Base-by-base conservation (phyloP, 2,113 vertebrate species). In the Morone saxatilis region DNA sequence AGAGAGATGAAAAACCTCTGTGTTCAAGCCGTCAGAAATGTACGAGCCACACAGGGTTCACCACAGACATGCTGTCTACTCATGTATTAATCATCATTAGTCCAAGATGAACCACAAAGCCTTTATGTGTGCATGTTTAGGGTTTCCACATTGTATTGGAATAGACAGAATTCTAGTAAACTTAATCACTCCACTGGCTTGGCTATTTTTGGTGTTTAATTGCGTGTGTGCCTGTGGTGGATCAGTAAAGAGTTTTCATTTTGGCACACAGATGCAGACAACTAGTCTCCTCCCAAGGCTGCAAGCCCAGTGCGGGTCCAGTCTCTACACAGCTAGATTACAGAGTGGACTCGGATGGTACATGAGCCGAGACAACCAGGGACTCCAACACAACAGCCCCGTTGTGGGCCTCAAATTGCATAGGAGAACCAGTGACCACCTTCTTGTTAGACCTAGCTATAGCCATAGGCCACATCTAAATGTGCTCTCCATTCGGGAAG, bases 261-360 rank as follows among this genome's bases (percentile, higher is more conserved):
- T 88, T 93, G 91, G 89, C 88, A 78, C 75, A 61, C 50, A 67
- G 22, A 81, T 76, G 85, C 86, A 92, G 91, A 92, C 90, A 84
- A 80, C 86, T 90, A 80, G 90, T 87, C 88, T 91, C 91, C 93
- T 80, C 91, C 84, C 90, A 85, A 89, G 88, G 87, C 90, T 89
- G 54, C 69, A n/a, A 78, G 85, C 87, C 88, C 88, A 86, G 78
- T 80, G 81, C 45, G 60, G 81, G 88, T 86, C 90, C 82, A 51
- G 76, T 80, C 81, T 85, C 63, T 69, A 31, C 80, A 73, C 63
- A 67, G 84, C 70, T 65, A 91, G 91, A 94, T 94, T 92, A 93
- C 87, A 94, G 90, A 94, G 86, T 77, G 84, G 87, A 88, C 87
- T 78, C 61, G 36, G 78, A 62, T 22, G 66, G 84, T 84, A 81